Evolutionary conservation across 92 coral and sea anemone genomes (phyloP), one percentile per base, ranked within the genome.

Genomic region (Heteractis magnifica): DNA sequence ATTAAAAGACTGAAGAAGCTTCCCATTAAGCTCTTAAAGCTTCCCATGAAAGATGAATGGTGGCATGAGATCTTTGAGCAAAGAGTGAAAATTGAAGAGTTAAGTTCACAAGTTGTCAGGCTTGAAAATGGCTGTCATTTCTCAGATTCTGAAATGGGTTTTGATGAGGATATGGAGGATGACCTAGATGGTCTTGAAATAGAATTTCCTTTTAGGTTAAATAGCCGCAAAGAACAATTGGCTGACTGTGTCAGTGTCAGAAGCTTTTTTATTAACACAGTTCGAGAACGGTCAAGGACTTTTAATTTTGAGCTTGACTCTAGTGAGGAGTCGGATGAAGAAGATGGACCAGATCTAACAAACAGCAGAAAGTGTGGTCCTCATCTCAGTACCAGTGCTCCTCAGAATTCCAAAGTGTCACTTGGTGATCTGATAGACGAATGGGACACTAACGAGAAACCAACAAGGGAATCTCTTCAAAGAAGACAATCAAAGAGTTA

Each of bases 21-120:
- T 4, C 99, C 99, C 10, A 97, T 97, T 8, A 90, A 89, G 55
- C 85, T 93, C 80, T 82, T 97, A 75, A 90, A 97, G 60, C 83
- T 97, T n/a, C 94, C 83, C 41, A 94, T 97, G 99, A 97, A 92
- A 76, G 95, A 94, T 55, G 99, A 97, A 81, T 97, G 99, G 99
- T 97, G 99, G 99, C 82, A 94, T 68, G 94, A 85, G 72, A 83
- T 97, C 70, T 97, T 97, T 84, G 99, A 97, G 10, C 95, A 89
- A 78, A 82, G 96, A 34, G 82, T 60, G 11, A 82, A 82, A 52
- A 88, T 81, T 41, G 74, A 83, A 6, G 81, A 86, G 52, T 72
- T 87, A 3, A 79, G 56, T 58, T 71, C 76, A 65, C 83, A 26
- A 8, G 75, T 81, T 59, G 82, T 82, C 52, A 72, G 49, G 52